Conservation (phyloP, 2,797 vertebrate species). For the Tauraco hartlaubi region DNA sequence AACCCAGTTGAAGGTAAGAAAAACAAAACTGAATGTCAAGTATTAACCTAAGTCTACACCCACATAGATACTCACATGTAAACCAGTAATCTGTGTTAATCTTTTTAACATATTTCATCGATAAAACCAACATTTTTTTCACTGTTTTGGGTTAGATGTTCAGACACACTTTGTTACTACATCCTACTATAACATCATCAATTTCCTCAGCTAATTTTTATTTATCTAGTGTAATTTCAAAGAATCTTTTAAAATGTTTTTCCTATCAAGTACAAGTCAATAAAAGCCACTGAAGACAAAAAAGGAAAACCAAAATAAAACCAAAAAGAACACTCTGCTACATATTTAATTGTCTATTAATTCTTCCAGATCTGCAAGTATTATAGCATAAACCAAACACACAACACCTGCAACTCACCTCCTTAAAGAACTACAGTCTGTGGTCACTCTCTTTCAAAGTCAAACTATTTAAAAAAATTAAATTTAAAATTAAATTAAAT, state of each 20-base stretch:
- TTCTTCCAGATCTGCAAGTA: not conserved
- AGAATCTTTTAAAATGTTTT: not conserved
- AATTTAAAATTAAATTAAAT: too few relatives aligned
- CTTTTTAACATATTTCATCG: not conserved
- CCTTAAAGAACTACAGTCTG: not conserved
- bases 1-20: not conserved
- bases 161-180: not conserved
- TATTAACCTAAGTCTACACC: not conserved
- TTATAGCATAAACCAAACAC: not conserved
- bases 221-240: not conserved
- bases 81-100: not conserved
- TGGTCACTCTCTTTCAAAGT: not conserved
- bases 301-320: rapidly evolving
- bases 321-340: rapidly evolving
- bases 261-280: not conserved
- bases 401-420: not conserved
- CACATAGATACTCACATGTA: not conserved
- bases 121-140: not conserved
- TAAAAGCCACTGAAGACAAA: not conserved
- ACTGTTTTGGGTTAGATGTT: not conserved
- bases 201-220: not conserved
- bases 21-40: not conserved
- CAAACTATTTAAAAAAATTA: not conserved
- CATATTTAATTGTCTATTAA: not conserved
- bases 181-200: not conserved